phyloP scores from a whole-genome alignment of 1,140 invertebrate genomes.

The Drosophila ogumai region DNA sequence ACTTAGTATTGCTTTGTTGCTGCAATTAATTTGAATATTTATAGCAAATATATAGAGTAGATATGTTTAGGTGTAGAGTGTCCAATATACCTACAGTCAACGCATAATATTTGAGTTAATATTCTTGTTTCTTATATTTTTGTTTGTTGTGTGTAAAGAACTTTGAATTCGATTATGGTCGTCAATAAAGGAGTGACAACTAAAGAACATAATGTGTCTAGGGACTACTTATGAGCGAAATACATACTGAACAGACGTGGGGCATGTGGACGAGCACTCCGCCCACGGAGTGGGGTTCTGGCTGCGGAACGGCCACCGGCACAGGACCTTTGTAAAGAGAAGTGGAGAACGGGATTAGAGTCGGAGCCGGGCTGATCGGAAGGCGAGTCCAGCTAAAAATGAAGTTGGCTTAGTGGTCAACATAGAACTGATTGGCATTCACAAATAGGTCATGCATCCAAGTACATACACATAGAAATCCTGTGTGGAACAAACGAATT shows the following conservation, averaged over 20 bases:
- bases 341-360: conserved; percentile 52
- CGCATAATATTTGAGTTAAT: conserved; percentile 56
- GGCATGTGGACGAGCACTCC: conserved; percentile 95
- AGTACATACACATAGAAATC: conserved; percentile 64
- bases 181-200: conserved; percentile 60
- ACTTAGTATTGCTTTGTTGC: conserved; percentile 59
- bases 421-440: conserved; percentile 70
- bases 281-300: conserved; percentile 91
- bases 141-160: conserved; percentile 42
- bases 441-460: conserved; percentile 72
- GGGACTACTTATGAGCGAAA: conserved; percentile 42
- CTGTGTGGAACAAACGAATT: conserved; percentile 33
- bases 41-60: conserved; percentile 54
- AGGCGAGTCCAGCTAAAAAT: conserved; percentile 60
- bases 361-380: not conserved
- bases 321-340: conserved; percentile 81
- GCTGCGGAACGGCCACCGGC: conserved; percentile 85
- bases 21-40: conserved; percentile 72
- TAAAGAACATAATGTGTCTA: conserved; percentile 64
- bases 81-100: conserved; percentile 74
- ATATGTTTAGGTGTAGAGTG: conserved; percentile 47
- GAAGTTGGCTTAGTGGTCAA: conserved; percentile 71
- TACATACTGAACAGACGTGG: conserved; percentile 90
- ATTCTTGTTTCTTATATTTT: conserved; percentile 16
- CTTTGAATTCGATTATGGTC: conserved; percentile 52